Evolutionary conservation across 2,888 invertebrate genomes (phyloP).

Genomic region (Strigamia transsilvanica): DNA sequence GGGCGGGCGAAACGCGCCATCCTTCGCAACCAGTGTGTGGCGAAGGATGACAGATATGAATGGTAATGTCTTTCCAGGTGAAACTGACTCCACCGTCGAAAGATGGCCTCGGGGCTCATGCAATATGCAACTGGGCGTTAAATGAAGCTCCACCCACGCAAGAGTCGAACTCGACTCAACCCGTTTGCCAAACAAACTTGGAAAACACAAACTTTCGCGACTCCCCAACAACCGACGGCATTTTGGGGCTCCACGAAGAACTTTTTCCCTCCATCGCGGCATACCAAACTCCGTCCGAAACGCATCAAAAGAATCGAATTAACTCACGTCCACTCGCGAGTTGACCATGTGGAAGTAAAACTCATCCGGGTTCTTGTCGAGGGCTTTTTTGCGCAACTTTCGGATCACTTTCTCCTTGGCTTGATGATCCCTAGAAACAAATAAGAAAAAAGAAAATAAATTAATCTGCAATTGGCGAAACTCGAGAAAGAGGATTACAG

Average conservation of each 20-base stretch:
- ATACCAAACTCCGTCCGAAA: no score
- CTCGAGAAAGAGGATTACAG: constrained; percentile 4
- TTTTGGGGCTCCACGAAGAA: no score
- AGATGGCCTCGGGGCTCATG: constrained; percentile 50
- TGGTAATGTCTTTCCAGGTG: constrained; percentile 53
- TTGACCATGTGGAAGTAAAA: constrained; percentile 98
- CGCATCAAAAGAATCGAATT: no score
- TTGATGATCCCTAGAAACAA: constrained; percentile 72
- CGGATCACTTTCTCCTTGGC: constrained; percentile 84
- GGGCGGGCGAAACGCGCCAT: neutral
- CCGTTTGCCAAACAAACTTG: neutral
- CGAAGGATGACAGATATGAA: constrained; percentile 50
- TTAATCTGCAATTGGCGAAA: constrained; percentile 24
- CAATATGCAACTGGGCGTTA: constrained; percentile 51
- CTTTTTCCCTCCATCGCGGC: no score
- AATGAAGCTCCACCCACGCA: constrained; percentile 1
- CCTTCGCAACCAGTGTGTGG: constrained; percentile 27
- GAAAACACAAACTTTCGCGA: neutral
- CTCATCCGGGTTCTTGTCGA: constrained; percentile 97
- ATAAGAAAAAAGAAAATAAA: constrained; percentile 35
- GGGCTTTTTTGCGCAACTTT: constrained; percentile 80
- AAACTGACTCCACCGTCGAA: constrained; percentile 51
- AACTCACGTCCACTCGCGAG: constrained; percentile 71
- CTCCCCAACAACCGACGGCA: neutral
- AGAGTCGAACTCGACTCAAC: neutral